phyloP scores from a whole-genome alignment of 2,113 vertebrate genomes.

The Choloepus hoffmanni region DNA sequence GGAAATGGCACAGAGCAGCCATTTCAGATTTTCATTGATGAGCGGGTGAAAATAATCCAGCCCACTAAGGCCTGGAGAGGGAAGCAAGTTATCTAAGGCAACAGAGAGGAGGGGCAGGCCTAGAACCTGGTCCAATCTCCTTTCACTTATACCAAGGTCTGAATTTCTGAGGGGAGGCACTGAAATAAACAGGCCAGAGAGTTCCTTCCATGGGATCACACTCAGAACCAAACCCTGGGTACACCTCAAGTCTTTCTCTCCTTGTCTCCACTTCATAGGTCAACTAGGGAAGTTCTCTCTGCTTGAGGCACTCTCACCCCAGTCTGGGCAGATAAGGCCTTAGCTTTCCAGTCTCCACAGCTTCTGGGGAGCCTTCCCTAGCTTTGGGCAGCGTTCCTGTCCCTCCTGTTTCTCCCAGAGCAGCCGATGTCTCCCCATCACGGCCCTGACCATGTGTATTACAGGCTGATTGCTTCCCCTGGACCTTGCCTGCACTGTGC shows the following conservation, averaged over 20 bases:
- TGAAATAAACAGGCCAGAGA: background rate
- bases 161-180: background rate
- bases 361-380: background rate
- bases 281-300: background rate
- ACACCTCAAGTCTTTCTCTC: too few species aligned
- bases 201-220: background rate
- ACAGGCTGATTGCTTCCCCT: accelerated
- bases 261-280: background rate
- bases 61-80: background rate
- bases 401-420: background rate
- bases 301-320: background rate
- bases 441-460: background rate
- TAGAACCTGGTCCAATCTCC: background rate
- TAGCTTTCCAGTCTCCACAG: too few species aligned
- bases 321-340: too few species aligned
- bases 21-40: background rate
- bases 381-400: background rate
- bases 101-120: background rate
- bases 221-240: background rate
- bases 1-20: background rate
- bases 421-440: accelerated
- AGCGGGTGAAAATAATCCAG: background rate
- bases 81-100: background rate
- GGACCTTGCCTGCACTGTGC: background rate
- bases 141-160: background rate